Percentiles rank a stretch among this genome's conserved stretches.
Evolutionary conservation across 2,888 invertebrate genomes (phyloP).

Genomic region (Shargacucullia verbasci): DNA sequence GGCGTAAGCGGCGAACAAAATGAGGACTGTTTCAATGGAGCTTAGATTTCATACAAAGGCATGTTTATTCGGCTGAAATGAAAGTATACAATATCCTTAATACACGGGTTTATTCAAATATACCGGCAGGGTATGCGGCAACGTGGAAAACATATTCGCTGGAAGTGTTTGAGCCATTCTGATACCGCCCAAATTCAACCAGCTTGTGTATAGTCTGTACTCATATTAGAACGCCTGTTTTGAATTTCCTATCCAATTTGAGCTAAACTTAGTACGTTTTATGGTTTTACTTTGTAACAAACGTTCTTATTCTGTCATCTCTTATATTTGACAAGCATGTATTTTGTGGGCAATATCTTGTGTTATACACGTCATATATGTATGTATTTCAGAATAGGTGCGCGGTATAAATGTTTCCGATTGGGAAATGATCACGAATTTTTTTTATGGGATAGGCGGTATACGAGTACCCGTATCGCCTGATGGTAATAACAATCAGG

Average conservation of each 20-base stretch:
- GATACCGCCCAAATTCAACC: conserved; percentile 28
- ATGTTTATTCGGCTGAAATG: conserved; percentile 31
- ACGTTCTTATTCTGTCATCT: conserved; percentile 14
- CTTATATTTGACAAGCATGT: not conserved
- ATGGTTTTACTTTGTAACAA: conserved; percentile 22
- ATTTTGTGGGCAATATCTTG: not conserved
- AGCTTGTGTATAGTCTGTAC: conserved; percentile 8
- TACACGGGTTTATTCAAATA: conserved; percentile 48
- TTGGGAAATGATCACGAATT: too few species aligned
- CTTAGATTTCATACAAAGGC: conserved; percentile 32
- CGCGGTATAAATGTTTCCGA: too few species aligned
- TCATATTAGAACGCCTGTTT: conserved; percentile 29
- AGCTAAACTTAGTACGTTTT: conserved; percentile 26
- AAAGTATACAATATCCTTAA: conserved; percentile 47
- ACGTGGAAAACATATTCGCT: conserved; percentile 46
- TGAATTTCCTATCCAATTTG: conserved; percentile 50
- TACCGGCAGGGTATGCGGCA: conserved; percentile 17
- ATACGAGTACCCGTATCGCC: too few species aligned
- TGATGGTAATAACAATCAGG: too few species aligned
- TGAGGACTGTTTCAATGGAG: not conserved
- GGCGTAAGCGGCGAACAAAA: not conserved
- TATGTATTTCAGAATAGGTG: too few species aligned
- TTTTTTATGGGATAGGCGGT: too few species aligned
- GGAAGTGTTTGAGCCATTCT: conserved; percentile 50
- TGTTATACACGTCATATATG: not conserved